These are phyloP conservation scores for Operophtera brumata DNA, from an alignment of 2,888 invertebrate genomes.

Conservation along the genomic window DNA sequence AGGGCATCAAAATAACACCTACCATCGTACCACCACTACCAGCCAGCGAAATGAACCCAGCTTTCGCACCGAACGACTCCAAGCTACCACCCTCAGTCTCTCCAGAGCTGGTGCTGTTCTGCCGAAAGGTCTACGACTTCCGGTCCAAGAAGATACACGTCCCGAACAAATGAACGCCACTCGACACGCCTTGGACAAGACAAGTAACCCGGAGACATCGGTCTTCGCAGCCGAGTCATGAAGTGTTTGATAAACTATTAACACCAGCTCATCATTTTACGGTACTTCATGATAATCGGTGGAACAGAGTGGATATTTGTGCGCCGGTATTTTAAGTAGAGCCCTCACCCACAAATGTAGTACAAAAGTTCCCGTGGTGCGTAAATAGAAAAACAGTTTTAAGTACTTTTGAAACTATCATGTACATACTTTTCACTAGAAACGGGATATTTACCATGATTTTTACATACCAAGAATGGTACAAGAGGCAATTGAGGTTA, in stretches of 20 bases:
- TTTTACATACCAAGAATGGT: too few relatives aligned
- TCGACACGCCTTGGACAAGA: conserved; percentile 12
- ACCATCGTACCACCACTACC: conserved; percentile 87
- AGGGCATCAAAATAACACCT: conserved; percentile 85
- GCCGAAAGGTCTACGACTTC: conserved; percentile 96
- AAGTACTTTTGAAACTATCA: too few relatives aligned
- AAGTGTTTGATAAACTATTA: conserved; percentile 16
- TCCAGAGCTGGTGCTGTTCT: conserved; percentile 95
- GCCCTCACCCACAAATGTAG: conserved; percentile 50
- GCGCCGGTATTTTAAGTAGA: conserved; percentile 45
- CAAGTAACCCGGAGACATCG: conserved; percentile 19
- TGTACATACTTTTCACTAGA: too few relatives aligned
- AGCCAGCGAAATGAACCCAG: conserved; percentile 80
- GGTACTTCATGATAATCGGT: conserved; percentile 31
- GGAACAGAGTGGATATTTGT: conserved; percentile 22
- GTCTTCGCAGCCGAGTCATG: conserved; percentile 29
- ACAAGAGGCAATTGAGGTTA: too few relatives aligned
- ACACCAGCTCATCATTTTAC: conserved; percentile 52
- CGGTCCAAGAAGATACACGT: conserved; percentile 88
- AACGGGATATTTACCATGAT: too few relatives aligned
- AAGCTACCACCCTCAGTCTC: conserved; percentile 83
- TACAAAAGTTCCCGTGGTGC: conserved; percentile 70
- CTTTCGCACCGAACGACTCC: conserved; percentile 75
- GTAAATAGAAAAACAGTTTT: conserved; percentile 45
- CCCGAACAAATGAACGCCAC: conserved; percentile 65